Conservation (phyloP, 2,888 invertebrate species). For the Sipha maydis region DNA sequence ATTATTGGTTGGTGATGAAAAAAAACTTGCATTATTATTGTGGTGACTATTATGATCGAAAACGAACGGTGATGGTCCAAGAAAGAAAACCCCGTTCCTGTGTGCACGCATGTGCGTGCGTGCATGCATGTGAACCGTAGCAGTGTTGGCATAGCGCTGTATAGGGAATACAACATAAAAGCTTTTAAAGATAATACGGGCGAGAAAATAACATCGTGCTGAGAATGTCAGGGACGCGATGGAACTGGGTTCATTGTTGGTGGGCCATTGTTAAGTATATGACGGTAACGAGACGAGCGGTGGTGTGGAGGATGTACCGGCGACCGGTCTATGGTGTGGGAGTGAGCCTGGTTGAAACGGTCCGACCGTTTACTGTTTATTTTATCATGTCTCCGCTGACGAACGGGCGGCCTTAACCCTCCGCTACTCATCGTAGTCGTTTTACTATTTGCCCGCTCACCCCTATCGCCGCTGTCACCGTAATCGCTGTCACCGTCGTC, state of each 20-base stretch:
- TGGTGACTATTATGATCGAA: conserved; percentile 20
- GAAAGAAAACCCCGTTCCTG: not conserved
- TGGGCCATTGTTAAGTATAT: conserved; percentile 32
- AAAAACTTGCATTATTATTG: not conserved
- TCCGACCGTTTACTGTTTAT: conserved; percentile 46
- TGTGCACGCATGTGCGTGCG: not conserved
- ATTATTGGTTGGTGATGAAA: not conserved
- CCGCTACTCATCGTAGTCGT: not conserved
- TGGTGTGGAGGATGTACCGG: not conserved
- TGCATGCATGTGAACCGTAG: not conserved
- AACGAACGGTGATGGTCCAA: not conserved
- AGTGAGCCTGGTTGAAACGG: not conserved
- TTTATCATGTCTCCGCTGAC: not conserved
- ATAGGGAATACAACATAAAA: conserved; percentile 36
- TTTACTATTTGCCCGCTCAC: not conserved
- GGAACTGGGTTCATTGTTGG: conserved; percentile 40
- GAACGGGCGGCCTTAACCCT: not conserved
- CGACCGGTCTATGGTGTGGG: not conserved
- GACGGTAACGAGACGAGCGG: not conserved
- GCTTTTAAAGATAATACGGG: conserved; percentile 60
- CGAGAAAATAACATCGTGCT: conserved; percentile 52
- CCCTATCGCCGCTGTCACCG: not conserved
- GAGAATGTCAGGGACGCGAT: conserved; percentile 31
- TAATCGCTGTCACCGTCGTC: not conserved
- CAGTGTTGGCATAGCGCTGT: not conserved